Percentiles rank a stretch among this genome's conserved stretches.
Conservation (phyloP, 2,113 vertebrate genomes). For the Sinosuthora webbiana region DNA sequence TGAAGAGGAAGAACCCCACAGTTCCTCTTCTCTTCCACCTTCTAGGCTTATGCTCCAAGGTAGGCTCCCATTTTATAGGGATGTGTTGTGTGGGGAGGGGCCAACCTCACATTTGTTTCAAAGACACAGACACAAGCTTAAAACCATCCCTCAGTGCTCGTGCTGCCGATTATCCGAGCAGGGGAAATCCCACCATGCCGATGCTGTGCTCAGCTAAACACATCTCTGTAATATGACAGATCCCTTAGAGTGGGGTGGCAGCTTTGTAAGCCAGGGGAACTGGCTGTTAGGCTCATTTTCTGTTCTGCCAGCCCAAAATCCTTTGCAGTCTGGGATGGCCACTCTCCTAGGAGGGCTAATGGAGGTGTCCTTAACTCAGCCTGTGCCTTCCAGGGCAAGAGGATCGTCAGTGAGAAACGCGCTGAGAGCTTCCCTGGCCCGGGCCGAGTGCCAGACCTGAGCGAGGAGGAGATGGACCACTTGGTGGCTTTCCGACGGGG, state of each 20-base stretch:
- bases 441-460: constrained; percentile 48
- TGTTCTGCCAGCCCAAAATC: not conserved
- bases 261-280: not conserved
- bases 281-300: not conserved
- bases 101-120: not conserved
- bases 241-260: not conserved
- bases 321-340: not conserved
- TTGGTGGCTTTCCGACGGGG: constrained; percentile 65
- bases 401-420: constrained; percentile 86
- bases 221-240: not conserved
- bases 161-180: not conserved
- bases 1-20: not conserved
- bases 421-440: not conserved
- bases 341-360: not conserved
- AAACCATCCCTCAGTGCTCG: not conserved
- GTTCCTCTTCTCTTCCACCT: not conserved
- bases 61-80: not conserved
- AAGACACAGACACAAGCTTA: not conserved
- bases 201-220: not conserved
- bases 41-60: not conserved
- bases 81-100: not conserved
- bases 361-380: not conserved
- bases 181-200: not conserved
- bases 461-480: constrained; percentile 63
- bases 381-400: constrained; percentile 78